Percentiles rank a stretch among this genome's conserved stretches.
Conservation (phyloP, 2,113 vertebrate species). For the Rhea americana region DNA sequence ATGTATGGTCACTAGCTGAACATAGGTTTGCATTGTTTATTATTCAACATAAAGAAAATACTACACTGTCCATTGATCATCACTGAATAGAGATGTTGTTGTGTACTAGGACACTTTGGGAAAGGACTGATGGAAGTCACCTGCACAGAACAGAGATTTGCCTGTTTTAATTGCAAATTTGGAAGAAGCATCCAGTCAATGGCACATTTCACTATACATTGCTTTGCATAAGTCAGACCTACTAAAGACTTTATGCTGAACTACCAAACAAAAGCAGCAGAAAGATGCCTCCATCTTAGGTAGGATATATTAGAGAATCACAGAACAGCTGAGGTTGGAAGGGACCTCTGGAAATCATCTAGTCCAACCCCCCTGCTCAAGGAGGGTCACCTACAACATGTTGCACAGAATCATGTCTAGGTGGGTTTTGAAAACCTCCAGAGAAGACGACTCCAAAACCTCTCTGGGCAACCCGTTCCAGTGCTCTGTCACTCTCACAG, state of each 20-base stretch:
- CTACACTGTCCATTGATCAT: not conserved
- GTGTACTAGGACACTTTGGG: not conserved
- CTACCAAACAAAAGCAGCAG: not conserved
- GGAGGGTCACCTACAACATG: too few relatives aligned
- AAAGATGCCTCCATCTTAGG: not conserved
- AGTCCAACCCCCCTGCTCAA: too few relatives aligned
- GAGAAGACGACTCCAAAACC: too few relatives aligned
- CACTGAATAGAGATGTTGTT: not conserved
- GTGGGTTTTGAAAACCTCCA: too few relatives aligned
- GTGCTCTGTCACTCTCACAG: too few relatives aligned
- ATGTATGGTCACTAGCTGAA: not conserved
- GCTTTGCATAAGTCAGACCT: not conserved
- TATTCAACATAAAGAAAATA: not conserved
- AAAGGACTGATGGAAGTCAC: not conserved
- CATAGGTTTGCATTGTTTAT: not conserved
- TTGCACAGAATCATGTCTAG: too few relatives aligned
- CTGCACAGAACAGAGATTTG: not conserved
- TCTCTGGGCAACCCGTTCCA: too few relatives aligned
- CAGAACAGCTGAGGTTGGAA: too few relatives aligned
- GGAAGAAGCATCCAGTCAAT: not conserved
- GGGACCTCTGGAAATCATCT: too few relatives aligned
- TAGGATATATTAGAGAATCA: not conserved
- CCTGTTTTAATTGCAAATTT: rapidly evolving
- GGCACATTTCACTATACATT: not conserved
- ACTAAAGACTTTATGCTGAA: not conserved